phyloP scores from a whole-genome alignment of 2,888 invertebrate species.

The Adelognathus sp. region DNA sequence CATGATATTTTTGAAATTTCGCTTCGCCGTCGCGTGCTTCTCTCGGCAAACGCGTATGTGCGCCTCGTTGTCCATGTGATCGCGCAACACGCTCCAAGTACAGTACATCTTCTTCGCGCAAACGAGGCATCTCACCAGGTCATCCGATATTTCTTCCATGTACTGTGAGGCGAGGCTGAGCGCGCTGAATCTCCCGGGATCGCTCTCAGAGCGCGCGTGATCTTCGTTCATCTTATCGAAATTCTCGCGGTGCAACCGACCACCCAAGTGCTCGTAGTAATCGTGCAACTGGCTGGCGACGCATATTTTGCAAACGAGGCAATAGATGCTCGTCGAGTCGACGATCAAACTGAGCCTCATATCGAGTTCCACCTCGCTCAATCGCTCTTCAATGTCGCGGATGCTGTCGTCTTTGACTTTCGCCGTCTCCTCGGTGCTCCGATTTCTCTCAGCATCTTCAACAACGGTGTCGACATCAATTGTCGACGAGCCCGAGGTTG shows the following conservation, averaged over 20 bases:
- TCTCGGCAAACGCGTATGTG: slow-evolving; percentile 6
- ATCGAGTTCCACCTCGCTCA: neutral
- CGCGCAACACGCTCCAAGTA: too few species aligned
- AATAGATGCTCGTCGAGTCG: slow-evolving; percentile 36
- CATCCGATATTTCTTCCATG: slow-evolving; percentile 58
- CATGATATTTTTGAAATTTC: slow-evolving; percentile 11
- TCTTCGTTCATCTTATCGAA: slow-evolving; percentile 58
- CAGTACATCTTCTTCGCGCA: slow-evolving; percentile 58
- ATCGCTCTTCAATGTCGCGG: slow-evolving; percentile 15
- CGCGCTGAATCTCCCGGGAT: slow-evolving; percentile 62
- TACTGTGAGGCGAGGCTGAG: slow-evolving; percentile 59
- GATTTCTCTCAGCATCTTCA: neutral
- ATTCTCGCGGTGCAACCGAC: slow-evolving; percentile 57
- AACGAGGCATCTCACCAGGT: slow-evolving; percentile 58
- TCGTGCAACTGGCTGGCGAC: slow-evolving; percentile 52
- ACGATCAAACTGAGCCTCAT: neutral
- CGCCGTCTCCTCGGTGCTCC: neutral
- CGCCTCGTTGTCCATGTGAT: slow-evolving; percentile 2
- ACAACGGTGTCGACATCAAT: neutral
- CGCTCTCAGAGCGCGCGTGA: slow-evolving; percentile 52
- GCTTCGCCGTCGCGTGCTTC: neutral
- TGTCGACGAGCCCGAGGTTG: neutral
- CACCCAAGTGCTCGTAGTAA: slow-evolving; percentile 65
- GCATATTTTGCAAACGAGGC: slow-evolving; percentile 65
- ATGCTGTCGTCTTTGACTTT: neutral